Base-by-base conservation (phyloP, 2,888 invertebrate genomes). In the Spodoptera littoralis region DNA sequence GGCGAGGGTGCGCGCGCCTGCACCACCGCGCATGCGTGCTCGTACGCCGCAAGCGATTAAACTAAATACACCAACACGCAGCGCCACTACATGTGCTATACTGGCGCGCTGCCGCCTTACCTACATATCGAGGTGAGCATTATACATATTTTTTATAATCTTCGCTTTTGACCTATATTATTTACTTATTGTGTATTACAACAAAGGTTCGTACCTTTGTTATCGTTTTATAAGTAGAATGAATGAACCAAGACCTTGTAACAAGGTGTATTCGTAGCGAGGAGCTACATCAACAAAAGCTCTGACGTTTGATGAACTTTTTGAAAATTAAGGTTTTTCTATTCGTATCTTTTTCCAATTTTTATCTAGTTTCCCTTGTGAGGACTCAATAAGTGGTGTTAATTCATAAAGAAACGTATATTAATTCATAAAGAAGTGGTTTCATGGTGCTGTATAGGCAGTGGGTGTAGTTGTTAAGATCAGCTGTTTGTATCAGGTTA, bases 21-120 rank as follows among this genome's bases (percentile, higher is more conserved):
- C 91, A 87, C 79, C 90, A 84, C 77, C 87, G 82, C 92, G 93
- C 92, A 84, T 88, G 93, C 93, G 92, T 83, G 67, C 84, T 76
- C 4, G 22, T 51, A 52, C 52, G 60, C 79, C 77, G 81, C 79
- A 81, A 79, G 76, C 66, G 73, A 70, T 72, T 67, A 71, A 69
- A 64, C 76, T 72, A 60, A 70, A 65, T 77, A 84, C 81, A 82
- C 77, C 73, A 73, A 79, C 80, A 81, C 79, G 78, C 79, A 82
- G 80, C 83, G 76, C 77, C 73, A 72, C 80, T 79, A 79, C 82
- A 79, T 81, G 79, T 82, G 82, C 77, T 82, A 82, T 81, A 83
- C 65, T 75, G 75, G 65, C 77, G 76, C 75, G 76, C 66, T 81
- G 82, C 82, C 81, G 76, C 80, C 79, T 81, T 78, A 77, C 75